These are phyloP conservation scores for Rhodinocichla rosea DNA, from an alignment of 2,113 vertebrate genomes.

Conservation along the genomic window DNA sequence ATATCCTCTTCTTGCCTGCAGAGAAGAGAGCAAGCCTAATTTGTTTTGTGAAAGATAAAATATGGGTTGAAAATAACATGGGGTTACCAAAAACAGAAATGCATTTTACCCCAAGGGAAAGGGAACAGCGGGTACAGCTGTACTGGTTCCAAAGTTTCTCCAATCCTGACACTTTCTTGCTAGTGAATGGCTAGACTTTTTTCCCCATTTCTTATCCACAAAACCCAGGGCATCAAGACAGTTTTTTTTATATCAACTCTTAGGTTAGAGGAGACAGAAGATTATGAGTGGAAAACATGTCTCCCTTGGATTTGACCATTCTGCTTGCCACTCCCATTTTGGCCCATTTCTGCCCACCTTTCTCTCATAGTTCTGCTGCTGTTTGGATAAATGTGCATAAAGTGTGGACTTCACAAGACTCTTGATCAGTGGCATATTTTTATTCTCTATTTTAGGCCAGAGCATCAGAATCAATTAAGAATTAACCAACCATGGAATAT, in stretches of 20 bases:
- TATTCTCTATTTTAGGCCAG: background rate
- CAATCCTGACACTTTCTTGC: background rate
- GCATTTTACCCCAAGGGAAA: background rate
- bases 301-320: background rate
- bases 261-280: background rate
- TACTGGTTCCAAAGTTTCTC: background rate
- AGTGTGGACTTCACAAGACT: background rate
- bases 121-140: background rate
- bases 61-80: background rate
- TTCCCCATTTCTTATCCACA: background rate
- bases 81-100: background rate
- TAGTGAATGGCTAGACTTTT: background rate
- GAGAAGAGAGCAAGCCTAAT: background rate
- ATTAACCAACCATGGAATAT: background rate
- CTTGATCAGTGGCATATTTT: background rate
- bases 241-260: rapidly evolving
- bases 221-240: background rate
- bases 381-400: background rate
- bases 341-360: background rate
- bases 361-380: background rate
- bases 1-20: background rate
- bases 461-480: background rate
- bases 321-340: background rate
- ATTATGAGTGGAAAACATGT: background rate
- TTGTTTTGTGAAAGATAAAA: background rate